Percentiles rank a stretch among this genome's conserved stretches.
Evolutionary conservation across 2,113 vertebrate species (phyloP).

Genomic region (Cygnus buccinator): DNA sequence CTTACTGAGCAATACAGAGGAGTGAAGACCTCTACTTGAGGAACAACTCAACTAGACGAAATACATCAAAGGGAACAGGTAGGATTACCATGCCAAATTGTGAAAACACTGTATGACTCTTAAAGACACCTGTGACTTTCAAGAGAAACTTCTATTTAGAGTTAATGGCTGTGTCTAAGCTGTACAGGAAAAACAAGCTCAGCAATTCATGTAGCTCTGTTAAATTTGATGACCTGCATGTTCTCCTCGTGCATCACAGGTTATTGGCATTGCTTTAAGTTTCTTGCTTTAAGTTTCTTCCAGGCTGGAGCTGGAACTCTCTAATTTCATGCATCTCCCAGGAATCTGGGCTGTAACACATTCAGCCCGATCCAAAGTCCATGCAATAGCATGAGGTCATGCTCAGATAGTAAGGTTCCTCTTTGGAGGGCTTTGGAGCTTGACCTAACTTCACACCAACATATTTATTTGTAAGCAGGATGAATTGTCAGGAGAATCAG

Average conservation of each 20-base stretch:
- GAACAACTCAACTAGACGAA: background rate
- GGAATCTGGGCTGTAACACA: background rate
- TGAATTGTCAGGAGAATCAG: background rate
- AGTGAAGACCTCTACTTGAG: background rate
- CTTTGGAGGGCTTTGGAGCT: background rate
- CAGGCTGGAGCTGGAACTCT: background rate
- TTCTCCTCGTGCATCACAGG: background rate
- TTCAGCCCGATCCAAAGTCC: background rate
- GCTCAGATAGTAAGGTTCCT: accelerated
- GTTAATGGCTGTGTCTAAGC: background rate
- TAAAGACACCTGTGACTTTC: background rate
- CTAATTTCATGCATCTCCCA: background rate
- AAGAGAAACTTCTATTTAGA: background rate
- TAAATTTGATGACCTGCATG: background rate
- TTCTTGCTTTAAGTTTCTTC: background rate
- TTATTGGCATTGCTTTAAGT: background rate
- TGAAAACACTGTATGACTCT: background rate
- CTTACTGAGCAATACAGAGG: background rate
- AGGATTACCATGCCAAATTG: background rate
- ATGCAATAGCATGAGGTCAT: background rate
- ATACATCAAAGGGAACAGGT: accelerated
- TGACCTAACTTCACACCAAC: background rate
- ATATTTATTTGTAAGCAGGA: background rate
- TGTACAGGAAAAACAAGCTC: background rate
- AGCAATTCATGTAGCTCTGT: background rate